Conservation (phyloP, 2,797 vertebrate genomes). For the Argya squamiceps region DNA sequence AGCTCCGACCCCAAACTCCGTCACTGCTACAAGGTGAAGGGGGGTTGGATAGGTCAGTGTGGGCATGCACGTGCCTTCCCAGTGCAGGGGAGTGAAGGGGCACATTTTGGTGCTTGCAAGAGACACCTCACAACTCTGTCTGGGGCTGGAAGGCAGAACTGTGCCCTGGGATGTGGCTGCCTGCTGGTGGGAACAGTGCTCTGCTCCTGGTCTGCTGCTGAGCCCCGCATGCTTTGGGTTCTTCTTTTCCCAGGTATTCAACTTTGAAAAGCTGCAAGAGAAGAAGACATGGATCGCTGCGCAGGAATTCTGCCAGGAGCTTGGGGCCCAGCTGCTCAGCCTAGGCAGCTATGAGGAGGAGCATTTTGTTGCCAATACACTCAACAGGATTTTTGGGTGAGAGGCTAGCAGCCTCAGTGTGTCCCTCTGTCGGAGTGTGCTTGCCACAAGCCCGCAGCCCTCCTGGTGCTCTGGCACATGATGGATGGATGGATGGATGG, state of each 20-base stretch:
- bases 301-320: conserved; percentile 84
- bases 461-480: background rate
- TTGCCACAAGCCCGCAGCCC: accelerated
- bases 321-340: conserved; percentile 91
- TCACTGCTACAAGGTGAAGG: conserved; percentile 92
- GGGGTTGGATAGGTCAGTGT: accelerated
- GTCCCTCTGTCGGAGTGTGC: accelerated
- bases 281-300: conserved; percentile 90
- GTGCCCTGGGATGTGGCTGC: accelerated
- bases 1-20: conserved; percentile 84
- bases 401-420: background rate
- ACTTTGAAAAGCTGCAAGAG: conserved; percentile 81
- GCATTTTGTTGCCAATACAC: conserved; percentile 84
- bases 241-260: conserved; percentile 83
- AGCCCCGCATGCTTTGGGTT: background rate
- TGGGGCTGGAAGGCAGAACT: background rate
- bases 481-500: background rate
- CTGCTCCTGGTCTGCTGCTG: background rate
- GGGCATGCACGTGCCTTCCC: background rate
- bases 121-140: background rate
- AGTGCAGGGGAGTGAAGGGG: background rate
- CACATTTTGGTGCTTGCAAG: background rate
- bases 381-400: conserved; percentile 93
- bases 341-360: conserved; percentile 88
- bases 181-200: accelerated